These are phyloP conservation scores for Neoaliturus tenellus DNA, from an alignment of 2,888 invertebrate species.

Conservation along the genomic window DNA sequence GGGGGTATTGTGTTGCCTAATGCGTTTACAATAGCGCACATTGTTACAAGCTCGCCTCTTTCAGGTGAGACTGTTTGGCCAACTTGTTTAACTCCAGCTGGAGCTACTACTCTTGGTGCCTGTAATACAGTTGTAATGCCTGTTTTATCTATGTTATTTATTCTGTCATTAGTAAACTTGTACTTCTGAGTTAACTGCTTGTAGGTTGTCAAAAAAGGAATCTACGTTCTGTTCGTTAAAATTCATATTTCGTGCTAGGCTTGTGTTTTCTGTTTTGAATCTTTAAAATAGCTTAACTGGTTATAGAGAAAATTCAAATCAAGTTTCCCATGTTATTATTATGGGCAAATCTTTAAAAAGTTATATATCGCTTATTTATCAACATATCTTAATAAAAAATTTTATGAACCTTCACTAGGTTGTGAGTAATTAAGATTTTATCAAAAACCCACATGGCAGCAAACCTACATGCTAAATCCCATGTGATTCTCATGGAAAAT, in stretches of 20 bases:
- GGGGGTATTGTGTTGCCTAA: slow-evolving; percentile 25
- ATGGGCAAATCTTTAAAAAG: no score
- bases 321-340: no score
- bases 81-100: slow-evolving; percentile 26
- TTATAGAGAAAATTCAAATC: no score
- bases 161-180: slow-evolving; percentile 25
- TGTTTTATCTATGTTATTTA: slow-evolving; percentile 64
- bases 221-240: slow-evolving; percentile 46
- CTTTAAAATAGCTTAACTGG: no score
- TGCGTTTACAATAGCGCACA: slow-evolving; percentile 8
- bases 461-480: no score
- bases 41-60: slow-evolving; percentile 38
- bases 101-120: slow-evolving; percentile 32
- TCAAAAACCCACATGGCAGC: no score
- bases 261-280: slow-evolving; percentile 58
- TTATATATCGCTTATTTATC: no score
- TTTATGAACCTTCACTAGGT: no score
- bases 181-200: slow-evolving; percentile 48
- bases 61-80: slow-evolving; percentile 39
- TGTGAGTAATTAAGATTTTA: no score
- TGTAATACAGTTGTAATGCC: slow-evolving; percentile 59
- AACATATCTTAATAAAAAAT: no score
- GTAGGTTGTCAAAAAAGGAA: slow-evolving; percentile 54
- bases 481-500: no score
- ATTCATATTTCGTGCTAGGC: slow-evolving; percentile 29